Evolutionary conservation across 2,113 vertebrate genomes (phyloP).

Genomic region (Sylvia atricapilla): DNA sequence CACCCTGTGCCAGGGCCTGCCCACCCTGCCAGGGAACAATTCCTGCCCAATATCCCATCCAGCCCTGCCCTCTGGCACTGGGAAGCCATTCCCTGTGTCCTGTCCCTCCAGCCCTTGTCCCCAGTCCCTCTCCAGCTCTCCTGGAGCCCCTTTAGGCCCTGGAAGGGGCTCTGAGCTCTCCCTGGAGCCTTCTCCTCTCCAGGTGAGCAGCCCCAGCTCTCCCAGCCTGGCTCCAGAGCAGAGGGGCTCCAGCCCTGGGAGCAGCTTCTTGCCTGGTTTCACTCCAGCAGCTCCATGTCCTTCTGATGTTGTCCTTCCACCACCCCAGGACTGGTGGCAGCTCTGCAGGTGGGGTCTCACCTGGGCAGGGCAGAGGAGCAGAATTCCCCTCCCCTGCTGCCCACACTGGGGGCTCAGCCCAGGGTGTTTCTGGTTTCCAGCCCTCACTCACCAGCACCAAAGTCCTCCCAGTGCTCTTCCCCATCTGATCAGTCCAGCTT

Average conservation of each 20-base stretch:
- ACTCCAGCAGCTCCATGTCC: fast-evolving
- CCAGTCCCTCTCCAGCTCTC: neutral
- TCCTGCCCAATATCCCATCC: neutral
- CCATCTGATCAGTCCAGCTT: too few relatives aligned
- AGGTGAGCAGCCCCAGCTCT: neutral
- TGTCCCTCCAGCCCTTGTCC: neutral
- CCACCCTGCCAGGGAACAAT: neutral
- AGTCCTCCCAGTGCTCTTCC: neutral
- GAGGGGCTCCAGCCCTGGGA: neutral
- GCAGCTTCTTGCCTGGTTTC: neutral
- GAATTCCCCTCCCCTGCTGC: neutral
- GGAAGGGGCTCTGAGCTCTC: fast-evolving
- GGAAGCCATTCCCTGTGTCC: neutral
- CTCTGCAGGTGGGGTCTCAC: neutral
- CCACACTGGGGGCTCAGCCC: fast-evolving
- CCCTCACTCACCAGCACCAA: neutral
- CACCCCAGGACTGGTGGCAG: too few relatives aligned
- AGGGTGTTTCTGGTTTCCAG: neutral
- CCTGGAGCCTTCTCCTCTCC: neutral
- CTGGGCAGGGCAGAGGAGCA: neutral
- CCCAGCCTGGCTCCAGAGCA: neutral
- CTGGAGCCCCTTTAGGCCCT: neutral
- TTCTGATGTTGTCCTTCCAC: neutral
- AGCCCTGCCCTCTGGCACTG: neutral
- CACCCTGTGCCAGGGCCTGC: neutral